Evolutionary conservation across 2,797 vertebrate genomes (phyloP).

Genomic region (Neostethus bicornis): DNA sequence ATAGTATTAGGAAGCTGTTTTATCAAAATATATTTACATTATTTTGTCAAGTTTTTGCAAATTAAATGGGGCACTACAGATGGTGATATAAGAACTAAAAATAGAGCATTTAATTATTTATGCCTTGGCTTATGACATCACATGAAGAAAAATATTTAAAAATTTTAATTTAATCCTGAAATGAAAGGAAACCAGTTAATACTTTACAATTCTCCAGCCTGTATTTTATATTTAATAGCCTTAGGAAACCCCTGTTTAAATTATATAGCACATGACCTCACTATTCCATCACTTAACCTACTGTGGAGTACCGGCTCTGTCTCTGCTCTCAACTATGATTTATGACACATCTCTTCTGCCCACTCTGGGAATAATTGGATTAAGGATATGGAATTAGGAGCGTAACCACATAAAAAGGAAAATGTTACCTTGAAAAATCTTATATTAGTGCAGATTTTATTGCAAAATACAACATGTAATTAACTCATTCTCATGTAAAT

Average conservation of each 20-base stretch:
- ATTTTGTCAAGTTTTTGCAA: background rate
- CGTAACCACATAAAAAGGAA: conserved; percentile 8
- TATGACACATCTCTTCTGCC: conserved; percentile 60
- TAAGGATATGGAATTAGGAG: conserved; percentile 33
- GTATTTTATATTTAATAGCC: conserved; percentile 19
- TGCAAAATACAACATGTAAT: background rate
- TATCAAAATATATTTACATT: conserved; percentile 8
- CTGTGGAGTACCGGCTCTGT: conserved; percentile 50
- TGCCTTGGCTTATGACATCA: background rate
- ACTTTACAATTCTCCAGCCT: conserved; percentile 19
- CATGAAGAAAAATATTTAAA: conserved; percentile 1
- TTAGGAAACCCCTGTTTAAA: conserved; percentile 37
- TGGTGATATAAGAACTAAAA: background rate
- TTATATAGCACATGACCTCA: conserved; percentile 57
- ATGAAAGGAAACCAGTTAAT: conserved; percentile 24
- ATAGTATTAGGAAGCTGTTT: conserved; percentile 1
- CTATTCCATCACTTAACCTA: conserved; percentile 72
- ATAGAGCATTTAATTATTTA: background rate
- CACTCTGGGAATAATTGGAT: conserved; percentile 67
- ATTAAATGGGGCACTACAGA: background rate
- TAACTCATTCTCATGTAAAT: background rate
- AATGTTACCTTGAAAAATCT: background rate
- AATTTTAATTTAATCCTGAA: conserved; percentile 50
- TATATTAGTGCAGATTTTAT: background rate
- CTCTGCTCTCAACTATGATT: conserved; percentile 69